These are phyloP conservation scores for Amphipoea lucens DNA, from an alignment of 2,888 invertebrate species.

Conservation along the genomic window DNA sequence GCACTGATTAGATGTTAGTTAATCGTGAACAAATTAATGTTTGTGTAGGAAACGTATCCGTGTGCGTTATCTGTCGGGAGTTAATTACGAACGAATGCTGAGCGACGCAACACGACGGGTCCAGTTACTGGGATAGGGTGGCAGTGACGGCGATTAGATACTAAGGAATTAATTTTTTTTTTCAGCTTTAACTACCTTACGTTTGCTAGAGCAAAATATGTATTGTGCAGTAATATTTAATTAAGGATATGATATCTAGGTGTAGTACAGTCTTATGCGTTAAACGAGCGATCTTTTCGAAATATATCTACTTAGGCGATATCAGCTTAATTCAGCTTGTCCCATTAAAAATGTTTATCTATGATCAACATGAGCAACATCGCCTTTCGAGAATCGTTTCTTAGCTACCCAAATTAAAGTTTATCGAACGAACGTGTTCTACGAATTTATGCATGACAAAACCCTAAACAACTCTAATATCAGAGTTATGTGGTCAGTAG, in stretches of 20 bases:
- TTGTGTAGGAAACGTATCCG: conserved; percentile 54
- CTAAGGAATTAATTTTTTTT: not conserved
- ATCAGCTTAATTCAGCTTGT: too few relatives aligned
- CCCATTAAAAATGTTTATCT: too few relatives aligned
- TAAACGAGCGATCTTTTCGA: not conserved
- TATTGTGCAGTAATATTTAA: not conserved
- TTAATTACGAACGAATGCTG: conserved; percentile 62
- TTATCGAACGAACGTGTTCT: too few relatives aligned
- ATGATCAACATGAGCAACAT: too few relatives aligned
- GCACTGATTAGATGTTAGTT: conserved; percentile 55
- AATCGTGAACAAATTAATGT: conserved; percentile 60
- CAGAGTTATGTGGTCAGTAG: too few relatives aligned
- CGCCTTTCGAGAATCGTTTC: too few relatives aligned
- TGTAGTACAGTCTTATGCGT: too few relatives aligned
- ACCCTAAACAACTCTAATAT: too few relatives aligned
- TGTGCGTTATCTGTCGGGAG: conserved; percentile 55
- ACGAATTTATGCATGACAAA: too few relatives aligned
- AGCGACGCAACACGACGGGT: conserved; percentile 33
- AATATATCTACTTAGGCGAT: too few relatives aligned
- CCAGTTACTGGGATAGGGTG: conserved; percentile 44
- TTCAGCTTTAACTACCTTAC: not conserved
- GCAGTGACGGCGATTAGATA: conserved; percentile 24
- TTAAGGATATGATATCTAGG: not conserved
- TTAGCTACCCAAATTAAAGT: too few relatives aligned
- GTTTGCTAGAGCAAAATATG: not conserved